These are phyloP conservation scores for Virgularia gustaviana DNA, from an alignment of 92 coral and sea anemone genomes.

Conservation along the genomic window DNA sequence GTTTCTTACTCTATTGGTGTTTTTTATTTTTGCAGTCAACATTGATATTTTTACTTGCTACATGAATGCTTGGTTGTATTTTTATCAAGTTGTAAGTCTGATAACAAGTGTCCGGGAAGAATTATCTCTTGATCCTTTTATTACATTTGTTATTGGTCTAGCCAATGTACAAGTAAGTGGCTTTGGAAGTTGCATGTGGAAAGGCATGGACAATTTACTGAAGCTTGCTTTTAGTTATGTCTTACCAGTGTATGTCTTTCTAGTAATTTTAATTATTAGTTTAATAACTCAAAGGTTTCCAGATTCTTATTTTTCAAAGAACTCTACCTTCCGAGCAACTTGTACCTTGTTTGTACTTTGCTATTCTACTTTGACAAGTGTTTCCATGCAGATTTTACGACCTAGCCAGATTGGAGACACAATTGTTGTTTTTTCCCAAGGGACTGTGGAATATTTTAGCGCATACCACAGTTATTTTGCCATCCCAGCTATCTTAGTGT, in stretches of 20 bases:
- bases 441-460: slow-evolving; percentile 55
- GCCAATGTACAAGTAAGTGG: slow-evolving; percentile 60
- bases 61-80: slow-evolving; percentile 91
- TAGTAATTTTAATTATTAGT: slow-evolving; percentile 59
- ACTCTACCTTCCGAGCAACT: slow-evolving; percentile 77
- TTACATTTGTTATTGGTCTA: slow-evolving; percentile 60
- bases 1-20: slow-evolving; percentile 53
- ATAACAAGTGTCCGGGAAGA: slow-evolving; percentile 46
- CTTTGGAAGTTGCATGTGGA: slow-evolving; percentile 65
- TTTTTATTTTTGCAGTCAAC: slow-evolving; percentile 63
- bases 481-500: slow-evolving; percentile 49
- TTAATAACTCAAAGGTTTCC: slow-evolving; percentile 56
- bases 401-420: slow-evolving; percentile 53
- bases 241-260: slow-evolving; percentile 66
- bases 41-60: slow-evolving; percentile 82
- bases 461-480: slow-evolving; percentile 48
- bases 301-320: slow-evolving; percentile 65
- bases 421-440: slow-evolving; percentile 50
- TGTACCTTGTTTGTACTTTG: slow-evolving; percentile 87
- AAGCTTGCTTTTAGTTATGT: slow-evolving; percentile 72
- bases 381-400: slow-evolving; percentile 72
- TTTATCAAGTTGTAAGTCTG: slow-evolving; percentile 69
- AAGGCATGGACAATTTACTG: slow-evolving; percentile 68
- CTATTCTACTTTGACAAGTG: slow-evolving; percentile 82
- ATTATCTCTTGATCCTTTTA: slow-evolving; percentile 56